Conservation (phyloP, 2,797 vertebrate genomes). For the Chiroxiphia lanceolata region DNA sequence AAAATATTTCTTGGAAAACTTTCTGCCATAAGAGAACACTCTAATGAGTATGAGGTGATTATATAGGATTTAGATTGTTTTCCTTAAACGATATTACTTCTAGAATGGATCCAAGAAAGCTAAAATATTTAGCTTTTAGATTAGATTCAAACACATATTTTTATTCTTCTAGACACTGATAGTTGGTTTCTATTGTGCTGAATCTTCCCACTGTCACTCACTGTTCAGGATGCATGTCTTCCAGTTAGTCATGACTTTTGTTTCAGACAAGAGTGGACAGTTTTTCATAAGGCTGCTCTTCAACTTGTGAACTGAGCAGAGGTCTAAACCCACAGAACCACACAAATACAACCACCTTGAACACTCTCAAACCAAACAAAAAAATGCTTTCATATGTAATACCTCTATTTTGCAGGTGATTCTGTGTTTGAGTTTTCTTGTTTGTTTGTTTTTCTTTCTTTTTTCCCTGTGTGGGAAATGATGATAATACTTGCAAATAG, state of each 20-base stretch:
- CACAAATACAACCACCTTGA: neutral
- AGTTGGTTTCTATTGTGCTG: neutral
- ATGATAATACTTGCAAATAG: neutral
- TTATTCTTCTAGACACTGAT: neutral
- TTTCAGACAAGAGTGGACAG: neutral
- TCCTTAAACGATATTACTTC: neutral
- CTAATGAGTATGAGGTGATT: neutral
- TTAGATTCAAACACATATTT: neutral
- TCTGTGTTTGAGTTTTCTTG: rapidly evolving
- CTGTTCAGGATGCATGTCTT: neutral
- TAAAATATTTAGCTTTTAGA: neutral
- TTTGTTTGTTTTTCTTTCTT: neutral
- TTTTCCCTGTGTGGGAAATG: rapidly evolving
- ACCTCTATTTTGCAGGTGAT: neutral
- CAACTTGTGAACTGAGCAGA: neutral
- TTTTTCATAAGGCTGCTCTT: neutral
- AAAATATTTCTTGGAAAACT: neutral
- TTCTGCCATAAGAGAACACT: neutral
- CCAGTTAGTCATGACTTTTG: neutral
- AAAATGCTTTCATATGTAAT: rapidly evolving
- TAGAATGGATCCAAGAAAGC: neutral
- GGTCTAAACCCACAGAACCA: neutral
- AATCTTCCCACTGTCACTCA: neutral
- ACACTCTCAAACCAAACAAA: neutral
- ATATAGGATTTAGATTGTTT: neutral